Evolutionary conservation across 1,140 invertebrate genomes (phyloP).

Genomic region (Ceratosolen fusciceps): DNA sequence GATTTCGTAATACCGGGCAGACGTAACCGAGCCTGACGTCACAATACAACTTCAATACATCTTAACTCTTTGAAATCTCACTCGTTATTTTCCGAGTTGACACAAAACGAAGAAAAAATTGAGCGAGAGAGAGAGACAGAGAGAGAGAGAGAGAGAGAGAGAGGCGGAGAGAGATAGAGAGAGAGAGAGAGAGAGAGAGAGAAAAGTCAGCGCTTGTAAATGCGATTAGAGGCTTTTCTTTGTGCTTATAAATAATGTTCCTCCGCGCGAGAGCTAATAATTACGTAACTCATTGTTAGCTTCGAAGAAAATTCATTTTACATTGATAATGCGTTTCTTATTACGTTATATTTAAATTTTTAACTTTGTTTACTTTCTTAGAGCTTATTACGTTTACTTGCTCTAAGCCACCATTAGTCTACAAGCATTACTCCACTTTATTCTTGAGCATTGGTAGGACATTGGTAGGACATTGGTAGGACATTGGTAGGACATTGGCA

Average conservation of each 20-base stretch:
- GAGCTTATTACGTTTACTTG: neutral
- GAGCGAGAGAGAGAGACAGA: no score
- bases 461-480: no score
- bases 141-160: no score
- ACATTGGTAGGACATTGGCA: no score
- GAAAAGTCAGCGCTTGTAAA: neutral
- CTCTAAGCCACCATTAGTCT: neutral
- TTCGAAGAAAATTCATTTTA: slow-evolving; percentile 8
- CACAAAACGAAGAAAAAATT: no score
- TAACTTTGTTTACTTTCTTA: neutral
- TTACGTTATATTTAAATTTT: slow-evolving; percentile 15
- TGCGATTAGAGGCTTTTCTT: slow-evolving; percentile 13
- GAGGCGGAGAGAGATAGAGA: no score
- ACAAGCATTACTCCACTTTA: no score
- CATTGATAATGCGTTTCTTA: neutral
- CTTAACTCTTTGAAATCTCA: slow-evolving; percentile 28
- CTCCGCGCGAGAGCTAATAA: neutral
- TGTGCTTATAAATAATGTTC: neutral
- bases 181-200: no score
- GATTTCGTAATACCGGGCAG: slow-evolving; percentile 32
- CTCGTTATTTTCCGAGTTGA: neutral
- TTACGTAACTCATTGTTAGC: slow-evolving; percentile 8
- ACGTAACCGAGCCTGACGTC: slow-evolving; percentile 33
- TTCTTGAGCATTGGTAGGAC: no score
- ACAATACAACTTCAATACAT: slow-evolving; percentile 21